Percentiles rank a stretch among this genome's conserved stretches.
Evolutionary conservation across 2,113 vertebrate species (phyloP).

Genomic region (Opisthocomus hoazin): DNA sequence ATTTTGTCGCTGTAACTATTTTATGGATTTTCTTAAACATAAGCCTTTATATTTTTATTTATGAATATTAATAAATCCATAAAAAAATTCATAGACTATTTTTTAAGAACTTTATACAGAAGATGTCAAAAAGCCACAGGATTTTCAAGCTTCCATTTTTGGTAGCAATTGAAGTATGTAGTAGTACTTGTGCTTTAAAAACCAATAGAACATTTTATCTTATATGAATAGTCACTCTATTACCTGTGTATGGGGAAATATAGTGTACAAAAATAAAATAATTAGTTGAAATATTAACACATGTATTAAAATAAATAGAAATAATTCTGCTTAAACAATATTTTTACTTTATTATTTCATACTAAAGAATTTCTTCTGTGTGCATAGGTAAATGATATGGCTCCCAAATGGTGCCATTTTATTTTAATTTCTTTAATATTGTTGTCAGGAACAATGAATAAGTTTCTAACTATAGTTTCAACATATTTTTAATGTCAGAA

Average conservation of each 20-base stretch:
- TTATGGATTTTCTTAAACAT: background rate
- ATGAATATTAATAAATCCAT: background rate
- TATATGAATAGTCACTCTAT: background rate
- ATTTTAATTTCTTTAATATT: background rate
- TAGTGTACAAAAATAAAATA: background rate
- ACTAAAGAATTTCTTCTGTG: background rate
- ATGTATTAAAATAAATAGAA: background rate
- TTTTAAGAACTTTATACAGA: background rate
- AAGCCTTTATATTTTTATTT: background rate
- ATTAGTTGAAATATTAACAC: background rate
- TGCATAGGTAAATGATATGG: background rate
- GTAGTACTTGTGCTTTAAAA: background rate
- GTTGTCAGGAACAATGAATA: background rate
- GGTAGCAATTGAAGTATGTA: background rate
- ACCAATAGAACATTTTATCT: background rate
- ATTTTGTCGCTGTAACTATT: background rate
- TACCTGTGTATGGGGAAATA: background rate
- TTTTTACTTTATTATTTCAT: background rate
- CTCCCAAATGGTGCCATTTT: background rate
- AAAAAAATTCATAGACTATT: background rate
- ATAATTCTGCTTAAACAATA: background rate
- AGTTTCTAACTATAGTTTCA: background rate
- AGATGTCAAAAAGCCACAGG: rapidly evolving
- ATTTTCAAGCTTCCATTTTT: background rate
- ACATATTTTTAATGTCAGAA: background rate